A percentile compares a stretch with the other conserved stretches of the same genome.
phyloP scores from a whole-genome alignment of 2,888 invertebrate genomes.

The Protophormia terraenovae region DNA sequence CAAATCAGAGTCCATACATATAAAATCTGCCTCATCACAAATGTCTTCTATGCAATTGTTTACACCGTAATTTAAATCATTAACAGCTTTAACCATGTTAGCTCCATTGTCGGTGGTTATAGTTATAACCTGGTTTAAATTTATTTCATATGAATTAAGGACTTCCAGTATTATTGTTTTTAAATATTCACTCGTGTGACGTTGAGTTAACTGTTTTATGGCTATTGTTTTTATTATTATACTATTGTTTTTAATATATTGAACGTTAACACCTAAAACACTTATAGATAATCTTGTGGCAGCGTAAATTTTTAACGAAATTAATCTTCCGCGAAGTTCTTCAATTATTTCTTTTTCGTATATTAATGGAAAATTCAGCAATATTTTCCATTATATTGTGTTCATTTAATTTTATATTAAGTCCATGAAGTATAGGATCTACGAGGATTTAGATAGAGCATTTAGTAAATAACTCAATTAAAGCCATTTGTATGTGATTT shows the following conservation, averaged over 20 bases:
- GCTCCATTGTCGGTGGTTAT: constrained; percentile 61
- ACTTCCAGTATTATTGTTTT: constrained; percentile 49
- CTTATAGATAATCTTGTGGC: constrained; percentile 37
- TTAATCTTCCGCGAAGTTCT: constrained; percentile 37
- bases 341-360: constrained; percentile 42
- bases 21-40: neutral
- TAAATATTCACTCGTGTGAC: constrained; percentile 36
- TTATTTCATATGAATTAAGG: constrained; percentile 33
- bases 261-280: constrained; percentile 47
- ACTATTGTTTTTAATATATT: constrained; percentile 42
- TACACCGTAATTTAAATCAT: constrained; percentile 41
- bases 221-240: constrained; percentile 43
- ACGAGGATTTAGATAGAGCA: constrained; percentile 40
- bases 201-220: constrained; percentile 32
- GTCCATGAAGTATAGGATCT: constrained; percentile 31
- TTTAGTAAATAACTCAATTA: no score
- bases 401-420: constrained; percentile 37
- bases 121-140: constrained; percentile 56
- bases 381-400: constrained; percentile 51
- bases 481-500: no score
- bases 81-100: constrained; percentile 44
- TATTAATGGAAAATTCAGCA: constrained; percentile 38
- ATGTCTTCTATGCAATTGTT: constrained; percentile 14
- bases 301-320: constrained; percentile 55
- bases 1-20: constrained; percentile 13